A percentile compares a stretch with the other conserved stretches of the same genome.
Conservation (phyloP, 2,797 vertebrate species). For the Eutrigla gurnardus region DNA sequence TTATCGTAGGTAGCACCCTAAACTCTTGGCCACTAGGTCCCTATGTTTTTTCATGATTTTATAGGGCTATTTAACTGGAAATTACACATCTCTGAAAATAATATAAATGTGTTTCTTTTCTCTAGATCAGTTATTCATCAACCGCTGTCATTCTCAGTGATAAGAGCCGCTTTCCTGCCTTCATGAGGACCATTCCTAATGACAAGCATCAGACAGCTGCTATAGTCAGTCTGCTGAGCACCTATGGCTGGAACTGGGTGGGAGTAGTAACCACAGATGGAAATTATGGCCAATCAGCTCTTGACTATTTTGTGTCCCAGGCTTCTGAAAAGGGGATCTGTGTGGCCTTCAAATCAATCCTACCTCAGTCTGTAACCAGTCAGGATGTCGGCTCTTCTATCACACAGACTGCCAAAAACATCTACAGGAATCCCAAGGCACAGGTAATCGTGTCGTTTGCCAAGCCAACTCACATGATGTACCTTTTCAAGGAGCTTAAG, state of each 20-base stretch:
- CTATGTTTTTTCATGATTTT: not conserved
- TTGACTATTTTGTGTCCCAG: slow-evolving; percentile 85
- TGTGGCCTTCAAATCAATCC: slow-evolving; percentile 88
- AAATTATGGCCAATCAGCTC: slow-evolving; percentile 87
- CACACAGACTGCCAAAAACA: slow-evolving; percentile 75
- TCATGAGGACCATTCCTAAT: slow-evolving; percentile 90
- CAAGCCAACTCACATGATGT: slow-evolving; percentile 83
- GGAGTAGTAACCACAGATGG: slow-evolving; percentile 89
- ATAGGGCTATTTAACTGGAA: not conserved
- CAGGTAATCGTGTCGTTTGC: slow-evolving; percentile 90
- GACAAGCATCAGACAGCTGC: slow-evolving; percentile 89
- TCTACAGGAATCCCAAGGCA: slow-evolving; percentile 83
- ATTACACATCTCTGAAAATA: not conserved
- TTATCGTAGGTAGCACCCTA: not conserved
- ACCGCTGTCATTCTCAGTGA: slow-evolving; percentile 91
- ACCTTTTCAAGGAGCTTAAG: slow-evolving; percentile 81
- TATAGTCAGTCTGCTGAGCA: slow-evolving; percentile 87
- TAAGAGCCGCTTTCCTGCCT: slow-evolving; percentile 90
- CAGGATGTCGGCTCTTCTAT: slow-evolving; percentile 72
- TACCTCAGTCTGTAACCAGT: slow-evolving; percentile 85
- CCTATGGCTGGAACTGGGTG: slow-evolving; percentile 89
- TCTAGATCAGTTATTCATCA: slow-evolving; percentile 91
- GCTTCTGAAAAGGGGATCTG: slow-evolving; percentile 84
- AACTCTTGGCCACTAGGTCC: not conserved
- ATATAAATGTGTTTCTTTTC: slow-evolving; percentile 33